phyloP scores from a whole-genome alignment of 2,113 vertebrate species.

The Trematocara nigrifrons region DNA sequence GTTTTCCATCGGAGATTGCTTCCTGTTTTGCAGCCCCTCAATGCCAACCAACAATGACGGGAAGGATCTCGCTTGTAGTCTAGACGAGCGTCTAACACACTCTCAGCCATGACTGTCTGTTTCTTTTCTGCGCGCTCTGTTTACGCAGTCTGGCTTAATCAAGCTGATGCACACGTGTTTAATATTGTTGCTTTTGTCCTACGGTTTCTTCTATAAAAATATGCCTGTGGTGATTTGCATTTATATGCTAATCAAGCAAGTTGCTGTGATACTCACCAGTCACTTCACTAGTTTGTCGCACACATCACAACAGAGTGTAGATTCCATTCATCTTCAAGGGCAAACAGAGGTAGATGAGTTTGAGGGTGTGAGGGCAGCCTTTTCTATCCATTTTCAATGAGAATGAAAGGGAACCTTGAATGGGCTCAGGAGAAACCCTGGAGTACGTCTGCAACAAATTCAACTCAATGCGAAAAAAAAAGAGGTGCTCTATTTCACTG shows the following conservation, averaged over 20 bases:
- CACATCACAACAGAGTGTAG: neutral
- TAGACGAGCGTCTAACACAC: constrained; percentile 56
- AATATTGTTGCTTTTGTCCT: neutral
- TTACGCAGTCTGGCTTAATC: neutral
- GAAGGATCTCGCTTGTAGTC: constrained; percentile 60
- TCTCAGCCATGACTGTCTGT: neutral
- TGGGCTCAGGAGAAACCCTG: neutral
- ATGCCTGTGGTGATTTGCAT: neutral
- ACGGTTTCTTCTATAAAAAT: neutral
- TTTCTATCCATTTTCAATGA: neutral
- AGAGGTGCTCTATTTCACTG: neutral
- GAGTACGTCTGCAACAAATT: neutral
- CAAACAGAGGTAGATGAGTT: neutral
- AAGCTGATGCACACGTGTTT: neutral
- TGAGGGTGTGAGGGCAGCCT: neutral
- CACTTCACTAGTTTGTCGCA: neutral
- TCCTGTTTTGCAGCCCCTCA: constrained; percentile 67
- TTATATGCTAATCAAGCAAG: neutral
- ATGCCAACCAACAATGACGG: constrained; percentile 62
- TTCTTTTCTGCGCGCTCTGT: constrained; percentile 22
- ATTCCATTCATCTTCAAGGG: neutral
- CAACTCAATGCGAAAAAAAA: neutral
- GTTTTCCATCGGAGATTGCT: constrained; percentile 39
- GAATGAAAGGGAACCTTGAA: neutral
- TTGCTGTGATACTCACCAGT: neutral